phyloP scores from a whole-genome alignment of 1,140 invertebrate species.

The Colletes gigas region DNA sequence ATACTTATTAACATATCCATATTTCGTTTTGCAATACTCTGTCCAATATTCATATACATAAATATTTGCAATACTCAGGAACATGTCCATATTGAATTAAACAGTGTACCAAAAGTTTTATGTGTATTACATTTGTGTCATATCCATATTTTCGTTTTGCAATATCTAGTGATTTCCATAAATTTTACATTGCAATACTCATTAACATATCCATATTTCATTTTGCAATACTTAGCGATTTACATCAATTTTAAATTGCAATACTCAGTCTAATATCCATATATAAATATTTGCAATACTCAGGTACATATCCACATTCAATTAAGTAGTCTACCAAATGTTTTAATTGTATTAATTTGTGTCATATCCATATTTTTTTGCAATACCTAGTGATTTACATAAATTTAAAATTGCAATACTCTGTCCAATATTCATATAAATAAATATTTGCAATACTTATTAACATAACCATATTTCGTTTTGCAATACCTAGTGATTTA shows the following conservation, averaged over 20 bases:
- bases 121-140: too few relatives aligned
- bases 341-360: not conserved
- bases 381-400: too few relatives aligned
- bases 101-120: too few relatives aligned
- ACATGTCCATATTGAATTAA: slow-evolving; percentile 2
- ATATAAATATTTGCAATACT: not conserved
- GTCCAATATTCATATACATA: not conserved
- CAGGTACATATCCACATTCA: not conserved
- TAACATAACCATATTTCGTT: not conserved
- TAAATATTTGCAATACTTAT: too few relatives aligned
- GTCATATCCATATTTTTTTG: not conserved
- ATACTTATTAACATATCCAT: not conserved
- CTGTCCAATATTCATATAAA: too few relatives aligned
- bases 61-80: slow-evolving; percentile 2
- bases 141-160: slow-evolving; percentile 3
- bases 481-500: not conserved
- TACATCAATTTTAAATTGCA: not conserved
- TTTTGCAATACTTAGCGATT: too few relatives aligned
- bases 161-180: slow-evolving; percentile 1
- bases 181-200: not conserved
- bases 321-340: not conserved
- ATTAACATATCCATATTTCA: not conserved
- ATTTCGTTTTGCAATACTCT: slow-evolving; percentile 8
- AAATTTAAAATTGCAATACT: slow-evolving; percentile 17
- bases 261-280: slow-evolving; percentile 8